Conservation (phyloP, 53 echinoderm and acorn worm genomes). For the Holothuria scabra region DNA sequence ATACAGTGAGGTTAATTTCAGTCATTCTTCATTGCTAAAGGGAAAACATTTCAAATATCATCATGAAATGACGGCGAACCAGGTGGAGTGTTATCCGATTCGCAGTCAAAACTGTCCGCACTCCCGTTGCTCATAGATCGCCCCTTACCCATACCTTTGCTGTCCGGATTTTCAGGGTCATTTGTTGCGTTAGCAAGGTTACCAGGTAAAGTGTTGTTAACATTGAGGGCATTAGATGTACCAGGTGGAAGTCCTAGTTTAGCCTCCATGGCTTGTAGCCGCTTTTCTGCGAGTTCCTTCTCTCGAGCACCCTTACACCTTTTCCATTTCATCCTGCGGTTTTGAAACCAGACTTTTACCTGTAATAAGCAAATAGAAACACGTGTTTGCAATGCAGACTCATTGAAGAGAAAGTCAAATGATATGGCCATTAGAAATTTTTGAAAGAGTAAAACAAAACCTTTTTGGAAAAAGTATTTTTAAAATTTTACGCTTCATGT, state of each 20-base stretch:
- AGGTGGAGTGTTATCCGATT: constrained; percentile 38
- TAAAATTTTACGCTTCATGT: no score
- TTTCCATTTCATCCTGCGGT: constrained; percentile 99
- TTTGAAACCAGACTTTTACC: constrained; percentile 99
- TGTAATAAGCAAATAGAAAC: constrained; percentile 9
- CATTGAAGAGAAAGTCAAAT: no score
- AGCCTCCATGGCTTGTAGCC: constrained; percentile 97
- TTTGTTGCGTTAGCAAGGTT: constrained; percentile 63
- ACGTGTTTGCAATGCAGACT: no score
- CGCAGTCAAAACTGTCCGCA: constrained; percentile 46
- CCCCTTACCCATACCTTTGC: constrained; percentile 7
- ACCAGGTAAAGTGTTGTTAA: constrained; percentile 70
- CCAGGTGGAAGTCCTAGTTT: constrained; percentile 95
- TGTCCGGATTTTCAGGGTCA: constrained; percentile 35
- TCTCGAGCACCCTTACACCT: constrained; percentile 97
- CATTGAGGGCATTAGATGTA: constrained; percentile 83
- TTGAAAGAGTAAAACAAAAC: no score
- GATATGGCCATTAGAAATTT: no score
- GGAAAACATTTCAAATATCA: constrained; percentile 13
- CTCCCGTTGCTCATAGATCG: constrained; percentile 36
- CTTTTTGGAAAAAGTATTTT: no score
- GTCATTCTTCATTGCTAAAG: background rate
- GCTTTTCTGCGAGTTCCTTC: constrained; percentile 93
- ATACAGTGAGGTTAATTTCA: no score
- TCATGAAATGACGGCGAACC: constrained; percentile 30